Base-by-base conservation (phyloP, 1,140 invertebrate genomes). In the Atopsyche davidsoni region DNA sequence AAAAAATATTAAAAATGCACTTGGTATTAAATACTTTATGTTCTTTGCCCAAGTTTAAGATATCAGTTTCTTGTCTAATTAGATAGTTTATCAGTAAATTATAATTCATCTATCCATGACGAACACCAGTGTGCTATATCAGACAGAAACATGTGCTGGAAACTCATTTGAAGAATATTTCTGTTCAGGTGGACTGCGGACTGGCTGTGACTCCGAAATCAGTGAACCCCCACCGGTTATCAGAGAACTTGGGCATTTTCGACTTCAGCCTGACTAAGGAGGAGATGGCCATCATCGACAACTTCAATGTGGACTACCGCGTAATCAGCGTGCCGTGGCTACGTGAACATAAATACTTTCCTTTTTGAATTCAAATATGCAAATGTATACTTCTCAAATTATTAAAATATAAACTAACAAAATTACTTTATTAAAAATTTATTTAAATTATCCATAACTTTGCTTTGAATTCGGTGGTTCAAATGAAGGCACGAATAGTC, bases 221-320 rank as follows among this genome's bases (percentile, higher is more conserved):
- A 14, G 76, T 80, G 2, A 82, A 71, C 3, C 70, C 76, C 46
- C 62, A 66, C 10, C 67, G 83, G 46, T 77, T 85, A 36, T 59
- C 67, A 54, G 67, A 78, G 47, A 86, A 86, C 60, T 62, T 79
- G 48, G 59, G 79, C 43, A 66, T 82, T 44, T 81, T 79, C 62
- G 78, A 82, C 59, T 83, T 83, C 61, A 57, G 66, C 32, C 59
- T 83, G 16, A 59, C 66, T 2, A 46, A 63, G 9, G 73, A 72
- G 19, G 72, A 77, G 49, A 59, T 65, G 11, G 46, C 52, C 11
- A 40, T 47, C 23, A 53, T 63, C 17, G 58, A 64, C 41, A 58
- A 49, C 0, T 64, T 62, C 41, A 28, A 36, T 41, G 7, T 65
- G 18, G 70, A 70, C 17, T 35, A 61, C 11, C 62, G 77, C 28